Evolutionary conservation across 2,888 invertebrate species (phyloP), one percentile per base, ranked within the genome.

Genomic region (Blastobasis lacticolella): DNA sequence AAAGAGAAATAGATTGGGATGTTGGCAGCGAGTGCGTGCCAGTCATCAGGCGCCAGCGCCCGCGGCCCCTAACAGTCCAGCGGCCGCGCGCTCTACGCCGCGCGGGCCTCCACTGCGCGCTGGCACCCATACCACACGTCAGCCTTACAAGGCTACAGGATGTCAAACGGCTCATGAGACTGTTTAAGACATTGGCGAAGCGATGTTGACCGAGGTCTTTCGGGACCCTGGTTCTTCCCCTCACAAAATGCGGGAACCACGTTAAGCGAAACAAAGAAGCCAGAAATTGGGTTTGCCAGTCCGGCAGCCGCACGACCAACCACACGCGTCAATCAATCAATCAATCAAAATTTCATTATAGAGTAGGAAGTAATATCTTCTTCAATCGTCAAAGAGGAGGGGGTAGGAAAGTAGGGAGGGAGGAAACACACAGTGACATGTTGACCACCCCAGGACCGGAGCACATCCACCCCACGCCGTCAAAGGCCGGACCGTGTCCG

Each of bases 21-120:
- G 64, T 95, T 91, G 57, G 95, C 94, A 7, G 97, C 95, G 50
- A 97, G 88, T 52, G 96, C 97, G 57, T 94, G 94, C 97, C 97
- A 97, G 83, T 97, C 97, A 53, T 91, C 91, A n/a, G 90, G 88
- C 54, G 92, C 92, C 38, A 97, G 90, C 10, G 95, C 94, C 72
- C 94, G 90, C 59, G 89, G 90, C 66, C 93, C 92, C 95, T 95
- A 95, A 88, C 94, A 95, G 59, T 94, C 93, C n/a, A n/a, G n/a
- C n/a, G n/a, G n/a, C n/a, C n/a, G n/a, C n/a, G n/a, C n/a, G n/a
- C n/a, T n/a, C n/a, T n/a, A n/a, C n/a, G n/a, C n/a, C n/a, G n/a
- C n/a, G n/a, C n/a, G n/a, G n/a, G n/a, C n/a, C n/a, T n/a, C n/a
- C 48, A 84, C 72, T 9, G 82, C 77, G 38, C 74, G 71, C 77